Evolutionary conservation across 2,888 invertebrate genomes (phyloP), one percentile per base, ranked within the genome.

Genomic region (Drosophila longiperda): DNA sequence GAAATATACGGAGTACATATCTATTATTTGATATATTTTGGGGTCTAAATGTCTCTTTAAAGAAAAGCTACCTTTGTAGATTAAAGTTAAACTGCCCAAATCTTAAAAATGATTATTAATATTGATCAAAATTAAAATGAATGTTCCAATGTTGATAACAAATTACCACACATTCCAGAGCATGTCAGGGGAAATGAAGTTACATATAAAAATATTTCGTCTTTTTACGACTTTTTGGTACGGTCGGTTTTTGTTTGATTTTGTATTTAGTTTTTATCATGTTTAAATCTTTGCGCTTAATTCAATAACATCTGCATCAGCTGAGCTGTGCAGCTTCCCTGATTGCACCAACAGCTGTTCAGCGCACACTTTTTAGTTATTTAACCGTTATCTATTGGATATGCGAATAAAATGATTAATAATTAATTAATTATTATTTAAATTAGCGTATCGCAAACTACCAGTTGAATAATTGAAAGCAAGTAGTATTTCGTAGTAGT

Each of bases 1-100:
- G 64, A 80, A 36, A 34, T 50, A 34, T 11, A n/a, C n/a, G 59
- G 15, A 55, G 38, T 38, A 11, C 26, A 57, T 12, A 34, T 34
- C 5, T n/a, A 23, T 42, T 23, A 12, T 42, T 26, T 11, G 11
- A 29, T 11, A 15, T 45, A 17, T 45, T 48, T 17, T 33, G 42
- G 36, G 32, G 8, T 17, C 17, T 8, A 17, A 38, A 26, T 5
- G 26, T 26, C 5, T 29, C 5, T 29, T 5, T 7, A 45, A 4
- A 4, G 42, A 15, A 15, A 12, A 23, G 15, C 7, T 20, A 23
- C 7, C 0, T 15, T 23, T 23, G 12, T 15, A 15, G 45, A 45
- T 15, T 15, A 7, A 20, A 45, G 3, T 42, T 11, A n/a, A 42
- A 9, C 11, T 42, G 42, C n/a, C 12, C 12, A 12, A 20, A 12